phyloP scores from a whole-genome alignment of 2,888 invertebrate genomes.

The Diadromus collaris region DNA sequence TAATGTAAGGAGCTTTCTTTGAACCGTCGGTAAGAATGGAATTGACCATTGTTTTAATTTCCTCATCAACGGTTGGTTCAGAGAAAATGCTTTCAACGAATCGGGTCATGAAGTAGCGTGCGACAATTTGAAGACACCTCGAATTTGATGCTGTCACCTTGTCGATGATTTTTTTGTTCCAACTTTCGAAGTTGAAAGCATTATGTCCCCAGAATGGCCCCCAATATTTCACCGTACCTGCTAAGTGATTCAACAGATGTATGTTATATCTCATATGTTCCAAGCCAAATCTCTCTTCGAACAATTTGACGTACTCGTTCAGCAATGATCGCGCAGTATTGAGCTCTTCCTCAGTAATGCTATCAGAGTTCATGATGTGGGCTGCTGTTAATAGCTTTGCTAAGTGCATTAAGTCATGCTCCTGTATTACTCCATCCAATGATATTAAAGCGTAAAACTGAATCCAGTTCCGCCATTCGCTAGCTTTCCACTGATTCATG shows the following conservation, averaged over 20 bases:
- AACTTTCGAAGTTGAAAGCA: no score
- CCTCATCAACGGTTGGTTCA: no score
- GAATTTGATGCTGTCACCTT: conserved; percentile 15
- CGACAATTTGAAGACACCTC: conserved; percentile 7
- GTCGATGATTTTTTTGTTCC: no score
- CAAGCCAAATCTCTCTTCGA: conserved; percentile 9
- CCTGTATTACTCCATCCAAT: conserved; percentile 8
- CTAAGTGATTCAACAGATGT: conserved; percentile 27
- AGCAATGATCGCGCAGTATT: not conserved
- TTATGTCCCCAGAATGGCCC: no score
- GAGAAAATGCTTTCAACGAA: conserved; percentile 8
- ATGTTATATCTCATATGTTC: not conserved
- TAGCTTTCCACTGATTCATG: conserved; percentile 28
- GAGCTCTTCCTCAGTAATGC: not conserved
- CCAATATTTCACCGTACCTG: conserved; percentile 18
- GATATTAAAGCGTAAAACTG: conserved; percentile 10
- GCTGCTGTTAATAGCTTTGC: conserved; percentile 22
- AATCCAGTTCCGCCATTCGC: conserved; percentile 34
- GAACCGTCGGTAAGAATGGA: not conserved
- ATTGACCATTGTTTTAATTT: not conserved
- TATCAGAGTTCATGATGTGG: not conserved
- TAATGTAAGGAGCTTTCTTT: not conserved
- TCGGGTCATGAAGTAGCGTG: conserved; percentile 17
- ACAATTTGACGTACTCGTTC: not conserved
- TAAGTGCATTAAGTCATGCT: conserved; percentile 13